Base-by-base conservation (phyloP, 37 sponge, comb jelly and placozoan genomes). In the Chondrilla cf. caribensis region DNA sequence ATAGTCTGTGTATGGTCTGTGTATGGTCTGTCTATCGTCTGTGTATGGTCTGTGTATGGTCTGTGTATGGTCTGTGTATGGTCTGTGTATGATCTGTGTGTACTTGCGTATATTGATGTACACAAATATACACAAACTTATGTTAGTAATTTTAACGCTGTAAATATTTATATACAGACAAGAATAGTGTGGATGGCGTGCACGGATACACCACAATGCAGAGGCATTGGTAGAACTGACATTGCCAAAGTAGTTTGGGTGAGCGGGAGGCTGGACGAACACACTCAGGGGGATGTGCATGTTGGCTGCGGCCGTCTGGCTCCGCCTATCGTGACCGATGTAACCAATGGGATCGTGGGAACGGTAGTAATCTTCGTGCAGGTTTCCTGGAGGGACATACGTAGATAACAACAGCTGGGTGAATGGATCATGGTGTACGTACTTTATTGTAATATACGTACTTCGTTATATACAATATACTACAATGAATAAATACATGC, bases 241-340 rank as follows among this genome's bases (percentile, higher is more conserved):
- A 14, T 6, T 37, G 22, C 78, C 42, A 19, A 82, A 81, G 57
- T 82, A 67, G 70, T 68, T 72, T 17, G 87, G 91, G 11, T 88
- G 93, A 65, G 94, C 89, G 0, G 78, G 76, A 19, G 97, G 92
- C 17, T 86, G 83, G 18, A 88, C 85, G 83, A 97, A 97, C 88
- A 97, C 90, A 80, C 88, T 87, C 11, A 91, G 92, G 17, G 97
- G 97, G 44, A 93, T 81, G 77, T 87, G 87, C 82, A 97, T 87
- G 76, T 79, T 88, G 58, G 91, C 90, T 32, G 97, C 94, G 21
- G 92, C 86, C 22, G 86, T 64, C 21, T 87, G 73, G 0, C 94
- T 85, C 2, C 75, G 80, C 32, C 86, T 70, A 60, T 91, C 93
- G 21, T 83, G 71, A 28, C 94, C 94, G 44, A 97, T 97, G 84